These are phyloP conservation scores for Halocynthia aurantium DNA, from an alignment of 23 tunicate species.

Conservation along the genomic window DNA sequence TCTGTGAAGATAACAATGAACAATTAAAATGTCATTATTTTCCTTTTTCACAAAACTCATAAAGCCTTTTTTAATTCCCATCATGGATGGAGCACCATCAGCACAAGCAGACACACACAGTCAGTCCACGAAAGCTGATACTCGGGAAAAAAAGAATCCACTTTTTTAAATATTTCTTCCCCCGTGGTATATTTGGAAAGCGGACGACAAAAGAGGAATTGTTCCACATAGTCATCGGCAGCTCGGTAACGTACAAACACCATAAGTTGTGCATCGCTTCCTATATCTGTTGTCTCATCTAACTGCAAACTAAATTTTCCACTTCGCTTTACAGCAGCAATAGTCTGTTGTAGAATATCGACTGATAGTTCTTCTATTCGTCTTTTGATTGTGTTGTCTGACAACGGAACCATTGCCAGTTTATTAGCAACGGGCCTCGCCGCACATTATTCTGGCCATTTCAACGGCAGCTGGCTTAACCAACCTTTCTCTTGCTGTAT, in stretches of 20 bases:
- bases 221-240: conserved; percentile 18
- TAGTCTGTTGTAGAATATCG: too few relatives aligned
- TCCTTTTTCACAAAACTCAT: conserved; percentile 24
- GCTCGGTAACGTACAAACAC: conserved; percentile 30
- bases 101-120: conserved; percentile 8
- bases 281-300: conserved; percentile 45
- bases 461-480: conserved; percentile 28
- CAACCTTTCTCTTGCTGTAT: conserved; percentile 41
- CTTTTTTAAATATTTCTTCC: too few relatives aligned
- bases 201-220: conserved; percentile 4
- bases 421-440: conserved; percentile 5
- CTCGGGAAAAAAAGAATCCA: not conserved
- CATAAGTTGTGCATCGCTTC: conserved; percentile 33
- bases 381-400: conserved; percentile 35
- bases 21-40: conserved; percentile 19
- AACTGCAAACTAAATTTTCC: conserved; percentile 39
- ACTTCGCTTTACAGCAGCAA: conserved; percentile 32
- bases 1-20: conserved; percentile 4
- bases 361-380: conserved; percentile 34
- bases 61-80: conserved; percentile 31
- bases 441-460: conserved; percentile 34
- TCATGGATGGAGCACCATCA: conserved; percentile 12
- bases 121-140: too few relatives aligned
- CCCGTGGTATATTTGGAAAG: conserved; percentile 4
- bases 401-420: conserved; percentile 32